Percentiles rank a stretch among this genome's conserved stretches.
Conservation (phyloP, 1,140 invertebrate genomes). For the Neodiprion pinetum region DNA sequence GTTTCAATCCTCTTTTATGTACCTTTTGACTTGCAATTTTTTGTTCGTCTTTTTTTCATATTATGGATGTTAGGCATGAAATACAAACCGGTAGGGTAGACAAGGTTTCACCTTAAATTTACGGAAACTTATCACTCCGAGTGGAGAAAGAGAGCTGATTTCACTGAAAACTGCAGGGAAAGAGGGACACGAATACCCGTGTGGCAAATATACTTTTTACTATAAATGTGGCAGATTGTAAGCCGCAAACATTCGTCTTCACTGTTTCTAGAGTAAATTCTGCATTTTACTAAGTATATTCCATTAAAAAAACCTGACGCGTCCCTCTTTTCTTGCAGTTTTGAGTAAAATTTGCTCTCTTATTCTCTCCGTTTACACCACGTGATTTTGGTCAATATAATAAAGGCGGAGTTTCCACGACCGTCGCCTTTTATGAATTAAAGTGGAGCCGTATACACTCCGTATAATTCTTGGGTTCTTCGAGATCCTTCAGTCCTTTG, state of each 20-base stretch:
- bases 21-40: not conserved
- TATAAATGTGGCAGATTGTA: too few species aligned
- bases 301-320: too few species aligned
- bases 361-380: not conserved
- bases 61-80: not conserved
- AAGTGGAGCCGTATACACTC: constrained; percentile 33
- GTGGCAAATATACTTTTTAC: not conserved
- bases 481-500: not conserved
- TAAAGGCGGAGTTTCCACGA: not conserved
- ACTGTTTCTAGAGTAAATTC: too few species aligned
- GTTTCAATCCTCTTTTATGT: not conserved
- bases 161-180: not conserved
- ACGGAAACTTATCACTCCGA: not conserved
- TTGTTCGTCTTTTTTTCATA: not conserved
- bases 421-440: constrained; percentile 30
- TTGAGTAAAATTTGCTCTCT: not conserved
- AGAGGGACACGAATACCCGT: not conserved
- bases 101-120: not conserved
- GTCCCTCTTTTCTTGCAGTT: too few species aligned
- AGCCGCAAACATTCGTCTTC: too few species aligned
- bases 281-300: too few species aligned
- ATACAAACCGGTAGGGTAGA: not conserved
- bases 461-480: constrained; percentile 32
- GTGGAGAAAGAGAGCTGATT: not conserved
- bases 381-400: constrained; percentile 4